phyloP scores from a whole-genome alignment of 2,888 invertebrate genomes.

The Entomobrya multifasciata region DNA sequence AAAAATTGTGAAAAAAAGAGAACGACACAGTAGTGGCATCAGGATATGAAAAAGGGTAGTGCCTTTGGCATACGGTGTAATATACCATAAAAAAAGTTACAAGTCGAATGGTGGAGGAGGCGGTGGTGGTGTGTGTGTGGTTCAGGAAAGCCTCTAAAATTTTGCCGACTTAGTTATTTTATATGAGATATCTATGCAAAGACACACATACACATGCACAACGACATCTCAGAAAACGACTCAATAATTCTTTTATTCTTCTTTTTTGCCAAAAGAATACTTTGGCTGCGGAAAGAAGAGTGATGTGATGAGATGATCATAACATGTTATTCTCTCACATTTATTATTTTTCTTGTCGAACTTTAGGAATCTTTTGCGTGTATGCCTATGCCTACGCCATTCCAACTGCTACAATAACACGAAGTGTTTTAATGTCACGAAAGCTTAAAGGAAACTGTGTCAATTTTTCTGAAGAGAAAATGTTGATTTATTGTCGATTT shows the following conservation, averaged over 20 bases:
- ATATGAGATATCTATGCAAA: neutral
- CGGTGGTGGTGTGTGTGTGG: neutral
- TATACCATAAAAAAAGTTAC: neutral
- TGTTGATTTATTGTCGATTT: constrained; percentile 60
- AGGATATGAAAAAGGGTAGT: too few species aligned
- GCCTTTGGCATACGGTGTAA: constrained; percentile 3
- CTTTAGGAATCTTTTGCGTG: neutral
- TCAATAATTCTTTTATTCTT: constrained; percentile 34
- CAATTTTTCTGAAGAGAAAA: constrained; percentile 49
- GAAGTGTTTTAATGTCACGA: neutral
- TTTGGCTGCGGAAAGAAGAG: neutral
- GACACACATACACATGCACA: neutral
- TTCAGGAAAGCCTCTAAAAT: neutral
- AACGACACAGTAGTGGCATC: neutral
- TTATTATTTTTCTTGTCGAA: constrained; percentile 31
- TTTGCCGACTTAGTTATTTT: neutral
- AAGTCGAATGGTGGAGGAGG: constrained; percentile 15
- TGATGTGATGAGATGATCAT: neutral
- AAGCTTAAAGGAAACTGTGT: constrained; percentile 42
- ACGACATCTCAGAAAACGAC: neutral
- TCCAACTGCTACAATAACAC: neutral
- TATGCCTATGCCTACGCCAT: neutral
- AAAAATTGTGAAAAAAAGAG: constrained; percentile 19
- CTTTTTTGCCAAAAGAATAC: constrained; percentile 15
- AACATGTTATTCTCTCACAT: constrained; percentile 19